Evolutionary conservation across 2,888 invertebrate genomes (phyloP).

Genomic region (Xestia xanthographa): DNA sequence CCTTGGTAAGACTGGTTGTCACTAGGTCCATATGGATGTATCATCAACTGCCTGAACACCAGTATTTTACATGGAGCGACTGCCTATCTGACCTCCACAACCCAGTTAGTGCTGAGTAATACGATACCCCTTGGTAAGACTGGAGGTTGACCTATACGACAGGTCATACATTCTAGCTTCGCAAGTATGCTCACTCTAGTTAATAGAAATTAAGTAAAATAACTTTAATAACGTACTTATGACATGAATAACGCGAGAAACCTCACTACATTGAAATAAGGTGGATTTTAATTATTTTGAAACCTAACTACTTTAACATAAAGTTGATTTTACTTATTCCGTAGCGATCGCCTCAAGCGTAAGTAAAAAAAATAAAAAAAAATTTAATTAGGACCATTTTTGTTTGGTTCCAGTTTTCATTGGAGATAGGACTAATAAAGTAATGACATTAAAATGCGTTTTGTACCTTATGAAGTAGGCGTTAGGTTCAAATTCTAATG

Average conservation of each 20-base stretch:
- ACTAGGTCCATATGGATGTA: too few species aligned
- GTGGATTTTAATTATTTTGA: conserved; percentile 52
- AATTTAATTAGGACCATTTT: too few species aligned
- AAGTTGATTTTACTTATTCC: conserved; percentile 41
- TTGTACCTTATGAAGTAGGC: conserved; percentile 6
- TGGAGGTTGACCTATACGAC: background rate
- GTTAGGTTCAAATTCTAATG: conserved; percentile 4
- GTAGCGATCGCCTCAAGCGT: conserved; percentile 39
- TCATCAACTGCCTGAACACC: too few species aligned
- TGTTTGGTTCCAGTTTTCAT: too few species aligned
- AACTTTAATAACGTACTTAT: conserved; percentile 61
- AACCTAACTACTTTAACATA: conserved; percentile 58
- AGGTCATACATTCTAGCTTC: background rate
- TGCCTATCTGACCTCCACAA: background rate
- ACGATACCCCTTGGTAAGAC: background rate
- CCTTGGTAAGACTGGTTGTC: too few species aligned
- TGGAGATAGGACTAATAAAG: conserved; percentile 24
- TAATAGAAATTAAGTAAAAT: conserved; percentile 27
- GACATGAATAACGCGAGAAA: conserved; percentile 58
- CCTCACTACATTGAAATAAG: conserved; percentile 60
- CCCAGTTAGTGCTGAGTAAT: background rate
- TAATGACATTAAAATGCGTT: conserved; percentile 15
- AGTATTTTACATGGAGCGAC: background rate
- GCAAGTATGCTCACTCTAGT: conserved; percentile 16
- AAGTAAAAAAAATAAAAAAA: too few species aligned